Evolutionary conservation across 2,113 vertebrate genomes (phyloP).

Genomic region (Myotis lucifugus): DNA sequence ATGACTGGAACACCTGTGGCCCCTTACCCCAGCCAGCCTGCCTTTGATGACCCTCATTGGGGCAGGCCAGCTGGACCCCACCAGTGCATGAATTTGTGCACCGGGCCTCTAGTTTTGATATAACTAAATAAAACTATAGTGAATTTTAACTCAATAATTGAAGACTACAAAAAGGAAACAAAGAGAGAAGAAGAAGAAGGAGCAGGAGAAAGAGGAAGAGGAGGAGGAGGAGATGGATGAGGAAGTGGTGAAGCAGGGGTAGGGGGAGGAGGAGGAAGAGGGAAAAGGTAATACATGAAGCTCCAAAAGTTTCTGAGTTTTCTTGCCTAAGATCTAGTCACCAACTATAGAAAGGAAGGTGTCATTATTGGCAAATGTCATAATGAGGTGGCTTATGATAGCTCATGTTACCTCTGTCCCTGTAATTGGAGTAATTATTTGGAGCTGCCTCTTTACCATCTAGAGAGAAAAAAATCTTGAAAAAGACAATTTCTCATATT

Average conservation of each 20-base stretch:
- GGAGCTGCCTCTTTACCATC: neutral
- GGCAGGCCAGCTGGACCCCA: too few relatives aligned
- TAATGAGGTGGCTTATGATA: neutral
- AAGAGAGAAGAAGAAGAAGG: neutral
- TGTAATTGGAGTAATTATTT: neutral
- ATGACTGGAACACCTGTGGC: too few relatives aligned
- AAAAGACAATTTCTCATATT: neutral
- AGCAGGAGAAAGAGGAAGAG: neutral
- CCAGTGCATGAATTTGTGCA: too few relatives aligned
- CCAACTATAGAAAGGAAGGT: neutral
- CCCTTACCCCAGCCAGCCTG: too few relatives aligned
- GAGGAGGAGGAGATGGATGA: neutral
- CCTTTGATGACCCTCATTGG: too few relatives aligned
- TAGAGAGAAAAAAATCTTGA: neutral
- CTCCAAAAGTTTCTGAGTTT: neutral
- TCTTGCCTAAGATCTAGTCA: neutral
- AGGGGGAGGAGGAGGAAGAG: neutral
- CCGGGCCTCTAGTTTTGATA: neutral
- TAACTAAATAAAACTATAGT: neutral
- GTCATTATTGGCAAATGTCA: neutral
- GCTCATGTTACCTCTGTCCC: neutral
- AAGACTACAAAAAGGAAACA: neutral
- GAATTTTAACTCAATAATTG: neutral
- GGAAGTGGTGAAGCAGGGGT: neutral
- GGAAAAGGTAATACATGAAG: neutral